Evolutionary conservation across 2,888 invertebrate genomes (phyloP).

Genomic region (Chesias legatella): DNA sequence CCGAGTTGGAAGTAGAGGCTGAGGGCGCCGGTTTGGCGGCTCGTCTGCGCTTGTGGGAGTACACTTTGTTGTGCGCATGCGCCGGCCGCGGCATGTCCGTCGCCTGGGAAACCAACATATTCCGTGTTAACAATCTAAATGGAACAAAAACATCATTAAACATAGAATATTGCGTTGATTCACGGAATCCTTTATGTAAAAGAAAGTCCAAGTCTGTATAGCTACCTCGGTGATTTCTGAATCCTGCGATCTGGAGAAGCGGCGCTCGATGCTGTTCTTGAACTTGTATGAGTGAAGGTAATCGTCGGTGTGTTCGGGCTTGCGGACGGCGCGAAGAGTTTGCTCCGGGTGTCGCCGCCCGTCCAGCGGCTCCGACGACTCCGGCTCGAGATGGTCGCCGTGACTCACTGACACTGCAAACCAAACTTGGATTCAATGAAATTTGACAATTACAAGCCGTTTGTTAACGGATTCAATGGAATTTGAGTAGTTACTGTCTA

Average conservation of each 20-base stretch:
- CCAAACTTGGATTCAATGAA: too few species aligned
- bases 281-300: constrained; percentile 90
- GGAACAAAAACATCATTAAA: neutral
- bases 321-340: constrained; percentile 58
- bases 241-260: constrained; percentile 85
- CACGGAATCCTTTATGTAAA: too few species aligned
- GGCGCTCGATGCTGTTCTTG: constrained; percentile 95
- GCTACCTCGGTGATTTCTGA: constrained; percentile 49
- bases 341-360: constrained; percentile 52
- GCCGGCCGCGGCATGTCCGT: constrained; percentile 42
- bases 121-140: neutral
- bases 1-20: constrained; percentile 33
- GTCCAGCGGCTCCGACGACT: constrained; percentile 53
- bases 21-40: constrained; percentile 33
- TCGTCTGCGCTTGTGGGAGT: constrained; percentile 29
- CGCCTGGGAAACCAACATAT: constrained; percentile 33
- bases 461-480: too few species aligned
- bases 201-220: too few species aligned
- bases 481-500: too few species aligned
- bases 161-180: too few species aligned
- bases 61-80: constrained; percentile 26
- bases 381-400: too few species aligned
- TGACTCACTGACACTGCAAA: constrained; percentile 36
- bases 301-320: constrained; percentile 71
- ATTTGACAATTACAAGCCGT: too few species aligned